These are phyloP conservation scores for Drosophila kanapiae DNA, from an alignment of 1,140 invertebrate species.

Conservation along the genomic window DNA sequence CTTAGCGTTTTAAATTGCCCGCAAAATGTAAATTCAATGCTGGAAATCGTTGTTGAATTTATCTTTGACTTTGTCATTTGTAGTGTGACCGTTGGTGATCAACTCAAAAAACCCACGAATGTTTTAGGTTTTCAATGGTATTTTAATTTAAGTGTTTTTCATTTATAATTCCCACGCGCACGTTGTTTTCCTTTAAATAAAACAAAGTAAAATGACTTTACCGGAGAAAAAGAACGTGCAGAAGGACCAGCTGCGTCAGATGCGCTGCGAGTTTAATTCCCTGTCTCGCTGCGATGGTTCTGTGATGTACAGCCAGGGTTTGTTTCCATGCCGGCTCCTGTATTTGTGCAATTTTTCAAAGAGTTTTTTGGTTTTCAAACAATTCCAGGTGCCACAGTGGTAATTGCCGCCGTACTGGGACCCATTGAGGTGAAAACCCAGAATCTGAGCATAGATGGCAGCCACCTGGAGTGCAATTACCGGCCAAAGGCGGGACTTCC, in stretches of 20 bases:
- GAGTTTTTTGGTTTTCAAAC: background rate
- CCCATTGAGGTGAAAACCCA: conserved; percentile 92
- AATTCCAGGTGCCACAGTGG: conserved; percentile 89
- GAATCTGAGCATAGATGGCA: conserved; percentile 92
- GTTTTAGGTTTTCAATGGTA: background rate
- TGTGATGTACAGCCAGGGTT: conserved; percentile 89
- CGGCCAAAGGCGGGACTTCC: conserved; percentile 91
- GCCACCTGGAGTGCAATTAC: conserved; percentile 92
- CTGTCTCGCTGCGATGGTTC: conserved; percentile 91
- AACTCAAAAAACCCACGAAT: background rate
- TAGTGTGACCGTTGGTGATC: background rate
- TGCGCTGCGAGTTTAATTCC: conserved; percentile 90
- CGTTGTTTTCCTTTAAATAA: conserved; percentile 49
- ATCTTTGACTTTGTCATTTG: no score
- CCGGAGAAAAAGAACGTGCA: background rate
- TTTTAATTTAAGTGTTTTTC: background rate
- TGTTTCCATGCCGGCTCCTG: conserved; percentile 79
- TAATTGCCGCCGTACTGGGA: conserved; percentile 92
- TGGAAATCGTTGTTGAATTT: no score
- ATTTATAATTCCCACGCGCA: conserved; percentile 31
- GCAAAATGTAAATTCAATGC: no score
- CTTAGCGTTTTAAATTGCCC: no score
- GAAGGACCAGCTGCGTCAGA: conserved; percentile 72
- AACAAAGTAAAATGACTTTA: conserved; percentile 44
- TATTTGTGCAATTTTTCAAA: conserved; percentile 24